Conservation (phyloP, 2,888 invertebrate species). For the Argynnis bischoffii region DNA sequence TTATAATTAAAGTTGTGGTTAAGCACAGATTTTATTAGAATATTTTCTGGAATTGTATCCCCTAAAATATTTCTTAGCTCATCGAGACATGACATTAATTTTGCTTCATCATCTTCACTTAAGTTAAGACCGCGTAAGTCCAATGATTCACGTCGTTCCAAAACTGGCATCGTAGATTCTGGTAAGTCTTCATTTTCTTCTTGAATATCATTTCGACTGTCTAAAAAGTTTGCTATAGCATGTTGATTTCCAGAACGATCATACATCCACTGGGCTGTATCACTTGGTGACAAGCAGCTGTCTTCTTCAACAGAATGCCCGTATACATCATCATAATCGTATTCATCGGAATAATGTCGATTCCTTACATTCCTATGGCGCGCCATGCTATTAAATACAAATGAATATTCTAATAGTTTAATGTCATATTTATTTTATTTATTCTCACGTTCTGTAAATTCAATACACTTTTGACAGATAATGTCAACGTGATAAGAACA, state of each 20-base stretch:
- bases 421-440: constrained; percentile 30
- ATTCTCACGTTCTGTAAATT: constrained; percentile 46
- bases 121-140: constrained; percentile 78
- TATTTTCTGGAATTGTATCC: constrained; percentile 87
- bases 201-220: constrained; percentile 88
- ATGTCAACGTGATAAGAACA: background rate
- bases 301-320: constrained; percentile 98
- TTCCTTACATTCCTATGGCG: constrained; percentile 93
- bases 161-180: constrained; percentile 47
- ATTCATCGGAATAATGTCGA: constrained; percentile 94
- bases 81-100: constrained; percentile 92
- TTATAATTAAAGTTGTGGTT: constrained; percentile 88
- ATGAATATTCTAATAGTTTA: constrained; percentile 20
- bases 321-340: constrained; percentile 95
- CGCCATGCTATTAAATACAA: constrained; percentile 83
- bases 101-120: constrained; percentile 86
- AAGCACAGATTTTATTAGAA: constrained; percentile 87
- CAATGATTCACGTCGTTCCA: constrained; percentile 71
- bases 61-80: constrained; percentile 91
- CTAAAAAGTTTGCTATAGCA: constrained; percentile 89
- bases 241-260: constrained; percentile 89
- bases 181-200: constrained; percentile 83
- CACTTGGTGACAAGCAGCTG: constrained; percentile 94
- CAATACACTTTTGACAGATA: constrained; percentile 39
- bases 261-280: constrained; percentile 91